A percentile compares a stretch with the other conserved stretches of the same genome.
These are phyloP conservation scores for Euglossa dilemma DNA, from an alignment of 1,140 invertebrate genomes.

Conservation along the genomic window DNA sequence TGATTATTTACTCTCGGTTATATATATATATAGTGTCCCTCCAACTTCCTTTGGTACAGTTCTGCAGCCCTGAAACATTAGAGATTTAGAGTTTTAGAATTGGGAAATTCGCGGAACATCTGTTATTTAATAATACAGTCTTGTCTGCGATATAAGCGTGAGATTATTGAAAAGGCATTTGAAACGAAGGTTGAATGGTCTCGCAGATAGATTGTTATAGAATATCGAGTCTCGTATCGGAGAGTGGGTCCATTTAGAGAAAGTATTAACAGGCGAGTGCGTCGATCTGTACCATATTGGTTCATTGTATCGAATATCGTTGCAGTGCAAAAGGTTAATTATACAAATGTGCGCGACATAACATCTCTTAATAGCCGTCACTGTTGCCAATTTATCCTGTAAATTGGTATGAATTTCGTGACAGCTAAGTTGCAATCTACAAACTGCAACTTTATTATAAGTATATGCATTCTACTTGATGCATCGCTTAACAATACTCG, in stretches of 20 bases:
- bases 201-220: neutral
- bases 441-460: neutral
- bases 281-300: neutral
- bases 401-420: conserved; percentile 31
- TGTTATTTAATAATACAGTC: neutral
- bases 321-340: conserved; percentile 36
- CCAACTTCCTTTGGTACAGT: no score
- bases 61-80: no score
- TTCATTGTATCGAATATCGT: conserved; percentile 8
- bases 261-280: neutral
- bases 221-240: neutral
- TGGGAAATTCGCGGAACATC: no score
- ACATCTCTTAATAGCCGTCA: conserved; percentile 27
- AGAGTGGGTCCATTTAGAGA: neutral
- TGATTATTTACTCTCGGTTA: no score
- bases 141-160: neutral
- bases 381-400: conserved; percentile 15
- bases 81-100: no score
- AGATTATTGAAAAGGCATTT: neutral
- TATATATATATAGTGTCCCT: no score
- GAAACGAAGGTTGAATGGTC: neutral
- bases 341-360: conserved; percentile 11
- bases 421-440: neutral
- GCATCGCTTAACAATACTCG: neutral
- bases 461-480: no score